phyloP scores from a whole-genome alignment of 2,888 invertebrate species.

The Zhengitettix transpicula region DNA sequence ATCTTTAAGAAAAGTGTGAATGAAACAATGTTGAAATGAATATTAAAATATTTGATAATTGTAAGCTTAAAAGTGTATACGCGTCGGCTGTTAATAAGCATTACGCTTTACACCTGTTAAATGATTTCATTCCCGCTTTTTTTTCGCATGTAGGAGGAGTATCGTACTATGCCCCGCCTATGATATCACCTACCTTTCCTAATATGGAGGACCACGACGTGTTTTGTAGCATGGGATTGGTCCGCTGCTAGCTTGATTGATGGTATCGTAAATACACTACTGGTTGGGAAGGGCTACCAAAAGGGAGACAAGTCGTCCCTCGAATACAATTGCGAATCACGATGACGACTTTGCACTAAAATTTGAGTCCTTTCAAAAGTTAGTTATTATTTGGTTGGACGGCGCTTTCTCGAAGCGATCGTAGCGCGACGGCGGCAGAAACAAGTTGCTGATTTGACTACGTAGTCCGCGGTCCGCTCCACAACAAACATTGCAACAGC shows the following conservation, averaged over 20 bases:
- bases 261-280: conserved; percentile 10
- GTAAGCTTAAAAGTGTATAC: too few relatives aligned
- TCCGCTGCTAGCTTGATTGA: conserved; percentile 9
- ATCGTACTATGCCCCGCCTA: conserved; percentile 8
- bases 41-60: too few relatives aligned
- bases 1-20: too few relatives aligned
- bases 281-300: neutral
- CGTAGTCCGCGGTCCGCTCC: conserved; percentile 6
- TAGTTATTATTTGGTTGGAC: too few relatives aligned
- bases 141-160: conserved; percentile 6
- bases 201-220: conserved; percentile 11
- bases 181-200: conserved; percentile 11
- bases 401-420: too few relatives aligned
- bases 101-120: neutral
- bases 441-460: conserved; percentile 11
- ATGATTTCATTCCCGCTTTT: neutral
- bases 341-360: too few relatives aligned
- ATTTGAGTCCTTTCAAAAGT: too few relatives aligned
- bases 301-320: neutral
- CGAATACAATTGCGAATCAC: too few relatives aligned
- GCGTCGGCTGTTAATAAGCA: too few relatives aligned
- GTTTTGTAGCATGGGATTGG: conserved; percentile 10
- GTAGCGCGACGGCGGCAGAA: neutral
- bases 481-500: conserved; percentile 13
- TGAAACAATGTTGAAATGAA: too few relatives aligned